Percentiles rank a stretch among this genome's conserved stretches.
phyloP scores from a whole-genome alignment of 2,113 vertebrate genomes.

The Ammodytes dubius region DNA sequence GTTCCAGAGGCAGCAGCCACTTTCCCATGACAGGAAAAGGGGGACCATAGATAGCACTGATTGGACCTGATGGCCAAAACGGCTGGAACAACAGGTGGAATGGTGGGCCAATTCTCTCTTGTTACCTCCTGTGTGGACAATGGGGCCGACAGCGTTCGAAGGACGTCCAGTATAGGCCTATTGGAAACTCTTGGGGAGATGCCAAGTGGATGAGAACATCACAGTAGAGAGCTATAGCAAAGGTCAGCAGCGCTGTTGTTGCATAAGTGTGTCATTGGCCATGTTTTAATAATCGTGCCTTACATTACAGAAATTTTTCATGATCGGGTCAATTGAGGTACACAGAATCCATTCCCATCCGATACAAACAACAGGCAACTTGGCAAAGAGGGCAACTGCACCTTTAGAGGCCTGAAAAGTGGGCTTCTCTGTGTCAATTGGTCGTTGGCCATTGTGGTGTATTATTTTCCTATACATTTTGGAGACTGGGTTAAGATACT shows the following conservation, averaged over 20 bases:
- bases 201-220: constrained; percentile 43
- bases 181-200: constrained; percentile 28
- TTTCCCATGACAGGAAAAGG: constrained; percentile 81
- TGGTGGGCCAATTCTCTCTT: constrained; percentile 32
- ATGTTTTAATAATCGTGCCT: background rate
- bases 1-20: constrained; percentile 42
- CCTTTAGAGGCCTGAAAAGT: background rate
- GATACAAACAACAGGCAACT: background rate
- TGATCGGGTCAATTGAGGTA: background rate
- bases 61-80: constrained; percentile 77
- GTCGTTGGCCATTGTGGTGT: too few relatives aligned
- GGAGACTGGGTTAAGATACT: too few relatives aligned
- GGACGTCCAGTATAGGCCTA: constrained; percentile 30
- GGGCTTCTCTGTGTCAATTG: background rate
- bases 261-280: constrained; percentile 5
- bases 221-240: background rate
- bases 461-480: too few relatives aligned
- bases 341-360: background rate
- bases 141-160: constrained; percentile 28
- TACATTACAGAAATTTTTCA: background rate
- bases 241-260: constrained; percentile 39
- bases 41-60: constrained; percentile 65
- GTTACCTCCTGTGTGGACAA: constrained; percentile 63
- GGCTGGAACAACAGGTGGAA: constrained; percentile 77
- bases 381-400: background rate